Conservation (phyloP, 2,113 vertebrate species). For the Bambusicola thoracicus region DNA sequence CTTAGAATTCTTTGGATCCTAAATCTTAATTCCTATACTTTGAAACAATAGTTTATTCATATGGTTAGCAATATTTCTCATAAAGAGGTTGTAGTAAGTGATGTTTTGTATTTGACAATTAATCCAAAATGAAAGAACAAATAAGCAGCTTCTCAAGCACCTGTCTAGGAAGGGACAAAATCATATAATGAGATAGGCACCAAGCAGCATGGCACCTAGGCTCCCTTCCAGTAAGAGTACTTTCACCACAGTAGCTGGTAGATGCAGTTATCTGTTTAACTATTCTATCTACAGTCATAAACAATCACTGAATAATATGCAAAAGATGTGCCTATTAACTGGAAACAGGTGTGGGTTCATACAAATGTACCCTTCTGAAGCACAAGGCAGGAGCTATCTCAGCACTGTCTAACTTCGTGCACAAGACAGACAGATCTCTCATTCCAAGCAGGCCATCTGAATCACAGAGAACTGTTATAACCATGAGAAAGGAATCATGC, state of each 20-base stretch:
- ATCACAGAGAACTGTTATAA: not conserved
- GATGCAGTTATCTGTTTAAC: not conserved
- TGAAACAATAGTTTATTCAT: not conserved
- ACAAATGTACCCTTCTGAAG: not conserved
- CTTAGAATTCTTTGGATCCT: not conserved
- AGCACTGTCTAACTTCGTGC: not conserved
- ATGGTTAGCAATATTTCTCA: not conserved
- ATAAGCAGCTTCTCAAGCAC: not conserved
- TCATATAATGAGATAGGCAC: not conserved
- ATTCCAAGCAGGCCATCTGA: not conserved
- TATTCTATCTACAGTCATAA: not conserved
- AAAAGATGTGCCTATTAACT: not conserved
- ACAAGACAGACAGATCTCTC: not conserved
- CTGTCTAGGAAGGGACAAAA: not conserved
- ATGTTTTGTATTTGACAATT: not conserved
- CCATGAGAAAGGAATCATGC: not conserved
- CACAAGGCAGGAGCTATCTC: not conserved
- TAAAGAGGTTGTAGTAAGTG: not conserved
- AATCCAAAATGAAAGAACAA: not conserved
- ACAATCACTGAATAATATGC: not conserved
- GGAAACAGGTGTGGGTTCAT: not conserved
- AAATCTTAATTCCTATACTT: not conserved
- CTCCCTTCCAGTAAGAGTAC: not conserved
- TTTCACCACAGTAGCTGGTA: not conserved
- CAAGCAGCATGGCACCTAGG: not conserved